phyloP scores from a whole-genome alignment of 2,888 invertebrate genomes.

The Invenusta paracnida region DNA sequence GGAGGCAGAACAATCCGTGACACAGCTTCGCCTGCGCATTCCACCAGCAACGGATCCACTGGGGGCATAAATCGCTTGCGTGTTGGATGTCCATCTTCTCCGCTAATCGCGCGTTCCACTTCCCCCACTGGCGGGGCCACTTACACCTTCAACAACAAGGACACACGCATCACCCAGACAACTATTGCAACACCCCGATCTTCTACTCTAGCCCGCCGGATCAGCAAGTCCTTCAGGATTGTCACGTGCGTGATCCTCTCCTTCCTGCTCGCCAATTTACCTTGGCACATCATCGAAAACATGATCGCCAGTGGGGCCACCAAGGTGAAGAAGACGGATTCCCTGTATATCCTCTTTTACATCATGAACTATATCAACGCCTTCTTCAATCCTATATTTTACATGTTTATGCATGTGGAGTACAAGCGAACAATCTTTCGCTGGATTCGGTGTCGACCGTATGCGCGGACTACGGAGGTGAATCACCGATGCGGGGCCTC shows the following conservation, averaged over 20 bases:
- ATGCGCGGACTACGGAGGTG: not conserved
- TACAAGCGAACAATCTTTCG: slow-evolving; percentile 32
- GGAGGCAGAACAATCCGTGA: not conserved
- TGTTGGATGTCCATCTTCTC: no score
- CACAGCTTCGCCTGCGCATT: not conserved
- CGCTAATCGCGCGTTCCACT: no score
- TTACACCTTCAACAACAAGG: not conserved
- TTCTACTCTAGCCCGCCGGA: not conserved
- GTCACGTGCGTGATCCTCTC: slow-evolving; percentile 39
- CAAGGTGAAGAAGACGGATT: slow-evolving; percentile 8
- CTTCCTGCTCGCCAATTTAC: slow-evolving; percentile 39
- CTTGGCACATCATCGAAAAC: slow-evolving; percentile 41
- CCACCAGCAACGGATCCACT: not conserved
- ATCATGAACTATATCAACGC: slow-evolving; percentile 43
- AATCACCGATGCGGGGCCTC: not conserved
- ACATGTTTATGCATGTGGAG: slow-evolving; percentile 36
- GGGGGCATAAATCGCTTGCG: no score
- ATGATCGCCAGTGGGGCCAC: slow-evolving; percentile 25
- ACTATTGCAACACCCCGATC: not conserved
- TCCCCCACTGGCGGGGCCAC: no score
- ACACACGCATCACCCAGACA: slow-evolving; percentile 8
- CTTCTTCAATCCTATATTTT: slow-evolving; percentile 42
- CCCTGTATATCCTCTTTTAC: slow-evolving; percentile 33
- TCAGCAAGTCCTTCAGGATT: slow-evolving; percentile 40
- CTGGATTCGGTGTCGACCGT: slow-evolving; percentile 28